Evolutionary conservation across 2,888 invertebrate species (phyloP), one percentile per base, ranked within the genome.

Genomic region (Escarpia spicata): DNA sequence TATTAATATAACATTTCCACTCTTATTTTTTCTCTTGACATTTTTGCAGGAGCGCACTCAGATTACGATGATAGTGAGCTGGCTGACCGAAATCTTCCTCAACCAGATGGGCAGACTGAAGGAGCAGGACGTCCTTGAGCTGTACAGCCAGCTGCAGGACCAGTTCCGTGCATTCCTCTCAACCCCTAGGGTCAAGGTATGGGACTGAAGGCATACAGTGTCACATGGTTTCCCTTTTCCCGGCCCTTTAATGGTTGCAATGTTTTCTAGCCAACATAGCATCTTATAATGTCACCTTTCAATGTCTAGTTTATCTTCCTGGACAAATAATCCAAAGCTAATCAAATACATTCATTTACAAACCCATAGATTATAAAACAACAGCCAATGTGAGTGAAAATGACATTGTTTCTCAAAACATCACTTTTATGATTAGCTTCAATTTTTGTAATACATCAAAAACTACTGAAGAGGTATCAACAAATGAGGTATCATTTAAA

Each of bases 71-170:
- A 97, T 99, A 89, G 98, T 99, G 0, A 97, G 99, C 92, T 99
- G 99, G 99, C 97, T 99, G 94, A 97, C 98, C 0, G 99, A 99
- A 96, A 97, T 99, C 58, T 99, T 98, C 96, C 97, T 99, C 94
- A 98, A 98, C 92, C 98, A 99, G 96, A 97, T 99, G 93, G 98
- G 98, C n/a, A 97, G 97, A 91, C 97, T 98, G 91, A 96, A 96
- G 92, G 96, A 96, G 92, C 95, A 95, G 90, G 95, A 95, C 43
- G 95, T 95, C n/a, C 93, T 94, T 1, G 93, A 93, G 44, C 94
- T 94, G 52, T 96, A 95, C 92, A 94, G 94, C 9, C 91, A 89
- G 8, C 93, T 95, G 19, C 96, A 96, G 93, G 95, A 95, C 43
- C 95, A 95, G 91, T 96, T 96, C 93, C 94, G 95, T 92, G 94